Base-by-base conservation (phyloP, 2,888 invertebrate species). In the Rhagonycha fulva region DNA sequence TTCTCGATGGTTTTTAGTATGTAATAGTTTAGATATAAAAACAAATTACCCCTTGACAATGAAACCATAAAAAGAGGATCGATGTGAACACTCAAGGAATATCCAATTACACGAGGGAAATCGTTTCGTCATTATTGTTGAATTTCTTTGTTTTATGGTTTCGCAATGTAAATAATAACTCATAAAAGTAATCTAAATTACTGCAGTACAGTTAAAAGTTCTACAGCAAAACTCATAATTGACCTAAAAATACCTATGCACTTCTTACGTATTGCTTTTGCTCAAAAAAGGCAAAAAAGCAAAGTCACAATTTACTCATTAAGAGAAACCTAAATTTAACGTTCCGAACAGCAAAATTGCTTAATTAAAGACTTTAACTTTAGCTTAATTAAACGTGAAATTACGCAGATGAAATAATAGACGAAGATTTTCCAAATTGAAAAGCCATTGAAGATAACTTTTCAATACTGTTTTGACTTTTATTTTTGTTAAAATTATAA, bases 41-140 rank as follows among this genome's bases (percentile, higher is more conserved):
- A 68, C 68, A 72, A 72, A 72, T 72, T 72, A 72, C 68, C 72
- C 11, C 19, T n/a, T 26, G 61, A 62, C 68, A 68, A 72, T 68
- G 61, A 68, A 71, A 68, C 68, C 30, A 72, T 71, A 71, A 71
- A 71, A 66, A 71, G 30, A 68, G 47, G 63, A 74, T 74, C 74
- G 74, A 74, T 74, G 62, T 47, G 69, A 62, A 70, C 62, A 70
- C 69, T 74, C 30, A 26, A 70, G 63, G 70, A 70, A 74, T 74
- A 70, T 74, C 74, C 61, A 74, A 74, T 74, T 74, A 74, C 74
- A 19, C 70, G 28, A 74, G 74, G 74, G 66, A 74, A 74, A 74
- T 74, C 74, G 70, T 74, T 63, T 68, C 24, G 70, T 70, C 74
- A 74, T 74, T 74, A 74, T 74, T 70, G 63, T 68, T 32, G 19